A percentile compares a stretch with the other conserved stretches of the same genome.
phyloP scores from a whole-genome alignment of 2,797 vertebrate species.

The Austrolebias charrua region DNA sequence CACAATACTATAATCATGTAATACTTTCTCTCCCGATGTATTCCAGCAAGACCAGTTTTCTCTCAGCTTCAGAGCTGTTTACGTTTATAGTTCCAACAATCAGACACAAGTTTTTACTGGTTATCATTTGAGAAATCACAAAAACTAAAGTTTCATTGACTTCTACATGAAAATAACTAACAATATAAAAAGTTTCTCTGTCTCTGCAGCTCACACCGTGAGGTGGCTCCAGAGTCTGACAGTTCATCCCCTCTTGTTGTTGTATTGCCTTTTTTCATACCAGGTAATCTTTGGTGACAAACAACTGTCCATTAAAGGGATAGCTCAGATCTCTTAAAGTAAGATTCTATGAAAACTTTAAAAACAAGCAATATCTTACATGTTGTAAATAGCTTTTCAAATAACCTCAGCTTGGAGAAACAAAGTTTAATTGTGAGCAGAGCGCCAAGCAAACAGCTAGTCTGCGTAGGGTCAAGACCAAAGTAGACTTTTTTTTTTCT shows the following conservation, averaged over 20 bases:
- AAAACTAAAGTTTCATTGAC: conserved; percentile 45
- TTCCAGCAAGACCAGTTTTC: conserved; percentile 52
- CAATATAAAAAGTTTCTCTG: conserved; percentile 48
- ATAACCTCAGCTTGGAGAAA: too few relatives aligned
- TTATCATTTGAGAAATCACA: conserved; percentile 46
- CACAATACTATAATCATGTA: conserved; percentile 68
- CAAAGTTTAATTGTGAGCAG: too few relatives aligned
- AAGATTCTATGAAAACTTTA: too few relatives aligned
- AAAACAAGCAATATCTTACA: too few relatives aligned
- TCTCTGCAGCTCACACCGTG: conserved; percentile 41
- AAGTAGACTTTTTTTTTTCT: too few relatives aligned
- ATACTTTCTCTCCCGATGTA: conserved; percentile 24
- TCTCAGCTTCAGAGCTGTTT: conserved; percentile 49
- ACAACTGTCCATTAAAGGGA: conserved; percentile 54
- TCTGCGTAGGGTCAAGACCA: too few relatives aligned
- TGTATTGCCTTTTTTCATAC: conserved; percentile 78
- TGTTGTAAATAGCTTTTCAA: too few relatives aligned
- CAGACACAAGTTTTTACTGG: conserved; percentile 39
- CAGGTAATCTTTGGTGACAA: conserved; percentile 90
- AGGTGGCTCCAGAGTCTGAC: conserved; percentile 48
- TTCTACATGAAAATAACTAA: conserved; percentile 41
- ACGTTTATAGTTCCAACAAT: conserved; percentile 42
- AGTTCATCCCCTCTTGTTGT: conserved; percentile 26
- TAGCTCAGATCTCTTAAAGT: too few relatives aligned
- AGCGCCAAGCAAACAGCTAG: too few relatives aligned